Percentiles rank a stretch among this genome's conserved stretches.
phyloP scores from a whole-genome alignment of 2,888 invertebrate genomes.

The Coelopa pilipes region DNA sequence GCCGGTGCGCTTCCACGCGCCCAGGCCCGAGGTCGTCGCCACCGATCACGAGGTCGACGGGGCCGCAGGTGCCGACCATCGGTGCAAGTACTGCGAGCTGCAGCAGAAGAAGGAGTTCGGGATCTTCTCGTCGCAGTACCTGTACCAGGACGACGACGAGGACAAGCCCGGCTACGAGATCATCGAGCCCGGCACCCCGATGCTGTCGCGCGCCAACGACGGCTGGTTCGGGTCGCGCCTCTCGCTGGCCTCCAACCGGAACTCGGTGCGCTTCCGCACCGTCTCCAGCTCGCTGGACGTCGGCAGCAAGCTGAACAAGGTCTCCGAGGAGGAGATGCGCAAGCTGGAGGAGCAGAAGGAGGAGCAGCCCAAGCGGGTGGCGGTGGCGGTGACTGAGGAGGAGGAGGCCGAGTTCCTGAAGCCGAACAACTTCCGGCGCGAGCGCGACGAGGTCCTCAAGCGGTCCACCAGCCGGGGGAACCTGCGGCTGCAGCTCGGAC shows the following conservation, averaged over 20 bases:
- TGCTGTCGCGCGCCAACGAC: conserved; percentile 71
- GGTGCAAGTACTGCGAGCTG: conserved; percentile 58
- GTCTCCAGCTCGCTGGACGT: conserved; percentile 58
- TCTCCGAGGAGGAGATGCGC: conserved; percentile 52
- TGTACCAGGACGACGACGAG: conserved; percentile 71
- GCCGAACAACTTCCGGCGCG: conserved; percentile 61
- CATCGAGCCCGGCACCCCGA: conserved; percentile 75
- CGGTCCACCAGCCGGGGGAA: conserved; percentile 46
- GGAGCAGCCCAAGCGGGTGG: too few relatives aligned
- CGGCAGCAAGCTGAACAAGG: conserved; percentile 49
- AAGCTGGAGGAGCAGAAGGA: conserved; percentile 42
- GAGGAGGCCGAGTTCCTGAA: conserved; percentile 46
- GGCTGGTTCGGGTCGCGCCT: conserved; percentile 63
- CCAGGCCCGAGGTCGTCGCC: conserved; percentile 51
- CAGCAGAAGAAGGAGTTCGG: conserved; percentile 56
- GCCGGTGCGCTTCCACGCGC: conserved; percentile 78
- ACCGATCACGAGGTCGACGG: not conserved
- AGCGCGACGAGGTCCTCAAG: conserved; percentile 56
- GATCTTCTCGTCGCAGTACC: conserved; percentile 71
- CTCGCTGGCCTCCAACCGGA: conserved; percentile 64
- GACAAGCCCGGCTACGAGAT: conserved; percentile 76
- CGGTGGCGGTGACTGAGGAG: too few relatives aligned
- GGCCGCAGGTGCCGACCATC: conserved; percentile 43
- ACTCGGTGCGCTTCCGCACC: conserved; percentile 52
- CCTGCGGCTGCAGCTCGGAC: conserved; percentile 42